A percentile compares a stretch with the other conserved stretches of the same genome.
These are phyloP conservation scores for Operophtera brumata DNA, from an alignment of 2,888 invertebrate species.

Conservation along the genomic window DNA sequence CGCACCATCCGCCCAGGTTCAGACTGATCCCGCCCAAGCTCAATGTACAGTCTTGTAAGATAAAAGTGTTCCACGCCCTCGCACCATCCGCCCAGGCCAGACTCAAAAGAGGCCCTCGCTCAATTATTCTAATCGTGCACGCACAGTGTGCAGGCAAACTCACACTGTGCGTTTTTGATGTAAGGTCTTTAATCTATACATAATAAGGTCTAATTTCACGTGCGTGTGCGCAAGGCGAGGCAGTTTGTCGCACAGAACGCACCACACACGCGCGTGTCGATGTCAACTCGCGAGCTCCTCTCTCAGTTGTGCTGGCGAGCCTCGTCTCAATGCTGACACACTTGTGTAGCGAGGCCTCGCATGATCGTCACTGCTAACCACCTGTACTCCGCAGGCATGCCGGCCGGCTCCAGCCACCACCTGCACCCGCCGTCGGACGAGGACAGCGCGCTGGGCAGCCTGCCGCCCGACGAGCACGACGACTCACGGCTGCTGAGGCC, in stretches of 20 bases:
- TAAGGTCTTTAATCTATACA: too few species aligned
- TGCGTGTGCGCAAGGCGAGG: too few species aligned
- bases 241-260: too few species aligned
- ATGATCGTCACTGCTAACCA: too few species aligned
- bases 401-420: constrained; percentile 67
- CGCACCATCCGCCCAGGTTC: constrained; percentile 75
- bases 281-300: too few species aligned
- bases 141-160: constrained; percentile 51
- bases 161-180: too few species aligned
- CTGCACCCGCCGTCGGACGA: constrained; percentile 69
- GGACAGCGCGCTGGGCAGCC: constrained; percentile 67
- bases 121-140: too few species aligned
- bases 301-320: too few species aligned
- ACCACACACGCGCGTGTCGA: too few species aligned
- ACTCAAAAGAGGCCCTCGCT: constrained; percentile 76
- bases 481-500: constrained; percentile 65
- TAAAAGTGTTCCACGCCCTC: constrained; percentile 83
- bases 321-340: too few species aligned
- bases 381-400: constrained; percentile 54
- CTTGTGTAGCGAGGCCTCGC: too few species aligned
- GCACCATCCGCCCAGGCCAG: constrained; percentile 75
- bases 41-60: constrained; percentile 56
- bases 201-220: too few species aligned
- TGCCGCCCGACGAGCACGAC: constrained; percentile 69
- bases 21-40: constrained; percentile 74